Conservation (phyloP, 2,113 vertebrate genomes). For the Ramphastos sulfuratus region DNA sequence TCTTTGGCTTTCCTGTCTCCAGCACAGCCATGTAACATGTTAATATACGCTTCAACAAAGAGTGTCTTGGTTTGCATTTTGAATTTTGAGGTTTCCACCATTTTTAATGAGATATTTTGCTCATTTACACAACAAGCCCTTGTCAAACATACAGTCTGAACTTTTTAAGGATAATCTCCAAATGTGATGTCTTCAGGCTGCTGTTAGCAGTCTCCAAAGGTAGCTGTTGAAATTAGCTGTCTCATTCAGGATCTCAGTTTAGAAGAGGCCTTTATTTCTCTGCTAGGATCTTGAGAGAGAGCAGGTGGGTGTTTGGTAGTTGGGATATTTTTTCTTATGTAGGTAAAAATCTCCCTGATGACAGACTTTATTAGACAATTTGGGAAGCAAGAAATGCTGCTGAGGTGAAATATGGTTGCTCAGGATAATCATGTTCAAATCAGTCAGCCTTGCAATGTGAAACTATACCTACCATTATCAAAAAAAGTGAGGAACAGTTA, state of each 20-base stretch:
- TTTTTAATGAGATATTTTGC: neutral
- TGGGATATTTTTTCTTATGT: neutral
- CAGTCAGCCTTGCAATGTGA: neutral
- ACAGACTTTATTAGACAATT: neutral
- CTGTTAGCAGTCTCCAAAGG: neutral
- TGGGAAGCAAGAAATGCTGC: neutral
- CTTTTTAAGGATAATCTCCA: neutral
- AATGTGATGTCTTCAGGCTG: neutral
- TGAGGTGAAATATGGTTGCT: neutral
- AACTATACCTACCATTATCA: neutral
- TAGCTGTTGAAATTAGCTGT: neutral
- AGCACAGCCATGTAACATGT: neutral
- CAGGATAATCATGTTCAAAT: neutral
- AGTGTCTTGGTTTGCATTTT: neutral
- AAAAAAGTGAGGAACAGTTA: neutral
- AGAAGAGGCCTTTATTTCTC: neutral
- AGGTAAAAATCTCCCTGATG: neutral
- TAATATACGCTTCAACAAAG: neutral
- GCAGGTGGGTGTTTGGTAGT: neutral
- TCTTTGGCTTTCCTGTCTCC: neutral
- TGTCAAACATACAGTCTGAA: neutral
- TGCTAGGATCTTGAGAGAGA: neutral
- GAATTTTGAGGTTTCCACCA: neutral
- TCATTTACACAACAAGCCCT: constrained; percentile 1
- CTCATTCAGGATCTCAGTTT: neutral